Evolutionary conservation across 1,140 invertebrate species (phyloP).

Genomic region (Phthorimaea operculella): DNA sequence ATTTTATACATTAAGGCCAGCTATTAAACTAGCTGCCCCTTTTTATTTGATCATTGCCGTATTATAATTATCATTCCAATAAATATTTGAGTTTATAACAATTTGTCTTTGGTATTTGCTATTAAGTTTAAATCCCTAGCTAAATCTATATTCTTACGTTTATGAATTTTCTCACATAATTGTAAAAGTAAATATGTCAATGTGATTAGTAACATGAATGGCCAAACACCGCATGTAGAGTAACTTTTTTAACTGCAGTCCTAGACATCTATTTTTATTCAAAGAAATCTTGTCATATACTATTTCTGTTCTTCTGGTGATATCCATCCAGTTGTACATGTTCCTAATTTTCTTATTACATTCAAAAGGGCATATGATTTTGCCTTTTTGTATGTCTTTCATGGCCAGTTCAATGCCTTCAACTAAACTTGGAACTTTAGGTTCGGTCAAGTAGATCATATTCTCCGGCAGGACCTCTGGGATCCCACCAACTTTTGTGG

Average conservation of each 20-base stretch:
- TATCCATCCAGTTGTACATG: conserved; percentile 95
- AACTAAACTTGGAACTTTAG: conserved; percentile 78
- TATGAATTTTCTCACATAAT: conserved; percentile 78
- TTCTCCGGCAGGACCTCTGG: conserved; percentile 95
- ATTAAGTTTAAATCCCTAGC: conserved; percentile 67
- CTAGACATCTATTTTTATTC: conserved; percentile 72
- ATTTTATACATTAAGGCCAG: conserved; percentile 26
- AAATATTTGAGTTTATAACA: background rate
- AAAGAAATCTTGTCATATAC: conserved; percentile 82
- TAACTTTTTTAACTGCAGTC: conserved; percentile 75
- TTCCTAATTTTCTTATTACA: conserved; percentile 82
- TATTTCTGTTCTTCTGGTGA: conserved; percentile 88
- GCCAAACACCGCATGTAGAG: conserved; percentile 77
- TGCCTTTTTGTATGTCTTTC: conserved; percentile 71
- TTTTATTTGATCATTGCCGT: conserved; percentile 43
- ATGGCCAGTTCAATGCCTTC: conserved; percentile 78
- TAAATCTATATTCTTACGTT: conserved; percentile 76
- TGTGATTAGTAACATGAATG: conserved; percentile 84
- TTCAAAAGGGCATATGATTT: conserved; percentile 76
- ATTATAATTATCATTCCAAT: conserved; percentile 26
- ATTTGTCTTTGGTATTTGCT: conserved; percentile 13
- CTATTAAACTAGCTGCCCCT: conserved; percentile 21
- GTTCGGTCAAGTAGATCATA: conserved; percentile 92
- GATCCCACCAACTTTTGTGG: conserved; percentile 97
- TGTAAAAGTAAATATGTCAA: conserved; percentile 81